Conservation (phyloP, 2,888 invertebrate species). For the Ormyrus nitidulus region DNA sequence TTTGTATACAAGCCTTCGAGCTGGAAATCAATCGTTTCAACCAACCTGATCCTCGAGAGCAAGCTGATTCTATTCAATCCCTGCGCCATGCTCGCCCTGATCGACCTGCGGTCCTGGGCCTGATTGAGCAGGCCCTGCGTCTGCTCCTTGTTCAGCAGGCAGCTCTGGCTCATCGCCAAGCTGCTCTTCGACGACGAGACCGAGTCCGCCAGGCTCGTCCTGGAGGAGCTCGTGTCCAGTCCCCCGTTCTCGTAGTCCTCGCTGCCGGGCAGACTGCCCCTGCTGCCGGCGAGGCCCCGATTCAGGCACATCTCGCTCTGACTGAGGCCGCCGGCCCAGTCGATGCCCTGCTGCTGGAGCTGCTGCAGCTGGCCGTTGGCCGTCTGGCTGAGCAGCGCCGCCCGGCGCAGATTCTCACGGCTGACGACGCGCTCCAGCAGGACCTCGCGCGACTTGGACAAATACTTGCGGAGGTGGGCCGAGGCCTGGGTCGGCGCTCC, state of each 20-base stretch:
- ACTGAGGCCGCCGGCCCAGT: constrained; percentile 69
- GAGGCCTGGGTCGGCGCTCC: constrained; percentile 73
- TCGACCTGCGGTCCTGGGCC: constrained; percentile 70
- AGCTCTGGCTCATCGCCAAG: constrained; percentile 70
- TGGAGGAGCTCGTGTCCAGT: constrained; percentile 66
- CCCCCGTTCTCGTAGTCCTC: constrained; percentile 61
- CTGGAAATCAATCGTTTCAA: background rate
- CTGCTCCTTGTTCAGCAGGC: constrained; percentile 72
- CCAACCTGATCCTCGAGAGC: constrained; percentile 70
- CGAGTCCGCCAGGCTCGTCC: constrained; percentile 58
- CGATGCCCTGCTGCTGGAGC: constrained; percentile 21
- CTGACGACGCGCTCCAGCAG: constrained; percentile 76
- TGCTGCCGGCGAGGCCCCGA: constrained; percentile 67
- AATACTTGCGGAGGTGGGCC: constrained; percentile 74
- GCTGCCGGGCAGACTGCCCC: constrained; percentile 64
- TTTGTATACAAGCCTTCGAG: no score
- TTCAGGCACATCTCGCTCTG: constrained; percentile 76
- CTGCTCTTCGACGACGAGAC: constrained; percentile 67
- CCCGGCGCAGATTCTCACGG: constrained; percentile 70
- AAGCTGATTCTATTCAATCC: constrained; percentile 66
- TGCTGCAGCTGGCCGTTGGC: constrained; percentile 27
- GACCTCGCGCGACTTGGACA: constrained; percentile 77
- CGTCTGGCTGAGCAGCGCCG: constrained; percentile 70
- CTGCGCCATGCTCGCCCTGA: constrained; percentile 69
- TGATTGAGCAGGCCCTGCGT: constrained; percentile 71